phyloP scores from a whole-genome alignment of 2,888 invertebrate genomes.

The Chymomyza fuscimana region DNA sequence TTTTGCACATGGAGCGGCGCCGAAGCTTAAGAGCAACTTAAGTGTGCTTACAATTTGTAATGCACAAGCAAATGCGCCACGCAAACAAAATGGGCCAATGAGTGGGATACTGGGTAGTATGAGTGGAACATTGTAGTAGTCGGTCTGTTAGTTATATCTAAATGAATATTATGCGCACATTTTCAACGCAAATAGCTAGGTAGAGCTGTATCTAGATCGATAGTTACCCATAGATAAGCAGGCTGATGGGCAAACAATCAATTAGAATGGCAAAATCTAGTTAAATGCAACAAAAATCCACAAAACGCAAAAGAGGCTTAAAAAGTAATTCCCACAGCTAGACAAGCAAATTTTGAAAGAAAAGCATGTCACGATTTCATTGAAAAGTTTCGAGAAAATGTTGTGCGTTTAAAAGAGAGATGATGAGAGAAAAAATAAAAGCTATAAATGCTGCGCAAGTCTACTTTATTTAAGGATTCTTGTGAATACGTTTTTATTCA shows the following conservation, averaged over 20 bases:
- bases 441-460: too few relatives aligned
- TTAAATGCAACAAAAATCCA: constrained; percentile 72
- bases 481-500: too few relatives aligned
- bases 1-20: constrained; percentile 75
- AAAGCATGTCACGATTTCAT: constrained; percentile 13
- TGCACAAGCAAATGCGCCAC: constrained; percentile 64
- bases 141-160: constrained; percentile 59
- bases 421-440: not conserved
- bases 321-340: constrained; percentile 60
- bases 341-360: constrained; percentile 30
- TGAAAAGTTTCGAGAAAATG: constrained; percentile 26
- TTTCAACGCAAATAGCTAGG: constrained; percentile 44
- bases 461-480: too few relatives aligned
- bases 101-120: constrained; percentile 9
- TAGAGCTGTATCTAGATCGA: constrained; percentile 72
- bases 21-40: constrained; percentile 72
- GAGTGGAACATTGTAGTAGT: constrained; percentile 12
- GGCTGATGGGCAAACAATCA: constrained; percentile 63
- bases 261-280: constrained; percentile 69
- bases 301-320: constrained; percentile 64
- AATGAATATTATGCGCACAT: constrained; percentile 70
- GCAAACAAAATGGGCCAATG: constrained; percentile 42
- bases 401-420: not conserved
- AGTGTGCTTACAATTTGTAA: constrained; percentile 68
- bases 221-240: constrained; percentile 60